Evolutionary conservation across 2,113 vertebrate genomes (phyloP).

Genomic region (Sula dactylatra): DNA sequence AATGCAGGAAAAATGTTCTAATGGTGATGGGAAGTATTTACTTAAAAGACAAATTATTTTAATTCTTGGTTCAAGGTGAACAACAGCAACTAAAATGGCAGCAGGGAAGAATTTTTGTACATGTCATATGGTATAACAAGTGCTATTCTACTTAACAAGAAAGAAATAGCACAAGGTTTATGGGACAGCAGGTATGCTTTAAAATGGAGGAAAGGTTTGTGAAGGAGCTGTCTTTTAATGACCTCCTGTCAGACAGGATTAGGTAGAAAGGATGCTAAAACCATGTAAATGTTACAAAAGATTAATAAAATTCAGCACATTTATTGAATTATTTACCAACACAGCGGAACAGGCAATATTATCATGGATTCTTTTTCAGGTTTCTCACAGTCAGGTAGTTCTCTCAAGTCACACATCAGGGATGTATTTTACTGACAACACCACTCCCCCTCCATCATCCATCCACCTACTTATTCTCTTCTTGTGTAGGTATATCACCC

Average conservation of each 20-base stretch:
- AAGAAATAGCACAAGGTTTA: background rate
- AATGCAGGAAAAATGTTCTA: background rate
- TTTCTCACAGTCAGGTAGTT: background rate
- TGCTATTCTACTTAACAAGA: background rate
- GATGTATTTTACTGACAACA: background rate
- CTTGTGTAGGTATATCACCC: background rate
- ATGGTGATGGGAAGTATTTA: background rate
- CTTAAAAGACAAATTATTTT: background rate
- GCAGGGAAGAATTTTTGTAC: background rate
- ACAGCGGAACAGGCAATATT: background rate
- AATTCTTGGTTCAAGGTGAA: constrained; percentile 17
- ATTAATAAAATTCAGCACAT: background rate
- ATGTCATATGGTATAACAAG: background rate
- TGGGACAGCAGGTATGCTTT: background rate
- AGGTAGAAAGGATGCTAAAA: background rate
- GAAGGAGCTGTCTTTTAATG: background rate
- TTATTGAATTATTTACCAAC: background rate
- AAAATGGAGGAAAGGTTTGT: background rate
- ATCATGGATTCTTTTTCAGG: background rate
- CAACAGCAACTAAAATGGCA: background rate
- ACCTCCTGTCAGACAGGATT: background rate
- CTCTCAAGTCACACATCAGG: accelerated
- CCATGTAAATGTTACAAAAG: background rate
- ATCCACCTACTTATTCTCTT: background rate
- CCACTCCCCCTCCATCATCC: background rate